A percentile compares a stretch with the other conserved stretches of the same genome.
These are phyloP conservation scores for Thomomys bottae DNA, from an alignment of 2,113 vertebrate genomes.

Conservation along the genomic window DNA sequence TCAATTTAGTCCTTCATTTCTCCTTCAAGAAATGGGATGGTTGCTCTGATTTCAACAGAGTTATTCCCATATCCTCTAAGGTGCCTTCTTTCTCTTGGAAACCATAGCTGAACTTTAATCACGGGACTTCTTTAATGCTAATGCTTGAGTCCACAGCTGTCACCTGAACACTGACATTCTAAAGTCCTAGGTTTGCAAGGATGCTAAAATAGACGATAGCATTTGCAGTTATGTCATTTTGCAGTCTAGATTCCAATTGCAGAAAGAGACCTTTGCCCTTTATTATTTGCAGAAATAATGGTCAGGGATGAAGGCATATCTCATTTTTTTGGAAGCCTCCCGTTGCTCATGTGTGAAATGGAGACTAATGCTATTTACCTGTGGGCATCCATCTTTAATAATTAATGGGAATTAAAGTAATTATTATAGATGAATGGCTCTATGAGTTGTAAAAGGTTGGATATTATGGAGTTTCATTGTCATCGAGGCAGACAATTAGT, in stretches of 20 bases:
- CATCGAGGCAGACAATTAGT: constrained; percentile 66
- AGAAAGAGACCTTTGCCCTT: constrained; percentile 62
- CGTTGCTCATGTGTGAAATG: constrained; percentile 43
- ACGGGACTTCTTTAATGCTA: not conserved
- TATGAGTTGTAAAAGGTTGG: constrained; percentile 63
- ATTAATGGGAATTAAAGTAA: constrained; percentile 74
- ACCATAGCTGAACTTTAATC: constrained; percentile 28
- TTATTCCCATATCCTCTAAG: not conserved
- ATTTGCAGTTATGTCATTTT: constrained; percentile 44
- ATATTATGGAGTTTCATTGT: constrained; percentile 64
- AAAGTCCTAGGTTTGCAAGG: constrained; percentile 15
- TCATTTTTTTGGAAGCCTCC: not conserved
- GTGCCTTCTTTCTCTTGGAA: not conserved
- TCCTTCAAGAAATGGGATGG: not conserved
- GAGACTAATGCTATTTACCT: constrained; percentile 69
- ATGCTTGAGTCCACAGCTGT: not conserved
- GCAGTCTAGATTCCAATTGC: constrained; percentile 53
- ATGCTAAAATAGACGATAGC: constrained; percentile 50
- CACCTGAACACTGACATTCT: constrained; percentile 30
- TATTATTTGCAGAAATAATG: constrained; percentile 61
- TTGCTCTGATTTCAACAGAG: constrained; percentile 2
- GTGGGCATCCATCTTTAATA: constrained; percentile 71
- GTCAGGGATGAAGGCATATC: not conserved
- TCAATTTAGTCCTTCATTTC: not conserved
- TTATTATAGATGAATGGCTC: constrained; percentile 75